These are phyloP conservation scores for Bombus picipes DNA, from an alignment of 1,140 invertebrate species.

Conservation along the genomic window DNA sequence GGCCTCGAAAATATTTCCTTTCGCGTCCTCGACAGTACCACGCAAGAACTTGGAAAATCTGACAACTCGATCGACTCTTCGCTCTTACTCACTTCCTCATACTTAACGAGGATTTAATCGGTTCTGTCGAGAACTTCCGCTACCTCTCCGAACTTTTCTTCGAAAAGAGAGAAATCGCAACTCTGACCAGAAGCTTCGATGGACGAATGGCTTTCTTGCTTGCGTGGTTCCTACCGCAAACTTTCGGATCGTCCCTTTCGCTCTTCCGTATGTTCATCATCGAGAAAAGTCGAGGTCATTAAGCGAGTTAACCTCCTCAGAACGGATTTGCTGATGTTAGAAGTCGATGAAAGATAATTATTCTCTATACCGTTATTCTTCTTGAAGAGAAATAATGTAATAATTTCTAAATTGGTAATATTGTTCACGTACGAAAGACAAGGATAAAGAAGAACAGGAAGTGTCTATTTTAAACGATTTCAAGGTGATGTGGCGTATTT, in stretches of 20 bases:
- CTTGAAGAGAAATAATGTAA: background rate
- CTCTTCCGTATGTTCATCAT: background rate
- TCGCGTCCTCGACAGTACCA: background rate
- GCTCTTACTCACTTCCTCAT: no score
- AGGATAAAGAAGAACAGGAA: background rate
- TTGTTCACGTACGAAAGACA: background rate
- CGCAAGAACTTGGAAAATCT: background rate
- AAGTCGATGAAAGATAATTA: background rate
- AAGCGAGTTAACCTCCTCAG: background rate
- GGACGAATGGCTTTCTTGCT: slow-evolving; percentile 22
- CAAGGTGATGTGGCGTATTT: background rate
- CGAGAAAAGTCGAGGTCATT: background rate
- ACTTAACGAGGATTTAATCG: background rate
- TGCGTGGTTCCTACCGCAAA: background rate
- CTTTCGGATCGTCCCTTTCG: background rate
- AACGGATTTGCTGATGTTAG: background rate
- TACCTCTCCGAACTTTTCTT: background rate
- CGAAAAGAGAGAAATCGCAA: background rate
- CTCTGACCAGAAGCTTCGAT: slow-evolving; percentile 2
- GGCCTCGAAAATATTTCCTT: background rate
- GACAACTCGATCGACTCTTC: background rate
- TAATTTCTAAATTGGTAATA: background rate
- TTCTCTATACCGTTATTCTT: fast-evolving
- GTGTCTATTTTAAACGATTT: background rate
- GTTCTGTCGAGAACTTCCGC: background rate